phyloP scores from a whole-genome alignment of 2,888 invertebrate genomes.

The Melipona bicolor region DNA sequence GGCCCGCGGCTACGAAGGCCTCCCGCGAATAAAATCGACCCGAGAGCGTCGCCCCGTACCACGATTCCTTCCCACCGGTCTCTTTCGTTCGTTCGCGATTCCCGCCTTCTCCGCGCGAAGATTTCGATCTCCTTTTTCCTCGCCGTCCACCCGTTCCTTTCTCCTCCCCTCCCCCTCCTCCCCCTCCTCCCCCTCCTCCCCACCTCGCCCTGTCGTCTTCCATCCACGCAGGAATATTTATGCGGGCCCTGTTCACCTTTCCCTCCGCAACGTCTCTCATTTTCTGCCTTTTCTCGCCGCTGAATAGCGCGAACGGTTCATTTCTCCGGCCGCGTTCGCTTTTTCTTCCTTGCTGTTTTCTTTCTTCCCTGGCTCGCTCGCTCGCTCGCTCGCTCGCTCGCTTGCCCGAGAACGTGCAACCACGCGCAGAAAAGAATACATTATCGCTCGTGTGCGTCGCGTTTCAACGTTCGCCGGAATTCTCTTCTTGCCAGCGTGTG shows the following conservation, averaged over 20 bases:
- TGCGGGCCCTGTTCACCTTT: constrained; percentile 38
- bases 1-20: constrained; percentile 45
- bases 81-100: background rate
- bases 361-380: background rate
- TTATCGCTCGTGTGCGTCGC: constrained; percentile 52
- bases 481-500: background rate
- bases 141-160: background rate
- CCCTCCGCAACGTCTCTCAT: constrained; percentile 28
- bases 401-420: background rate
- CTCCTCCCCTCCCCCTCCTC: too few relatives aligned
- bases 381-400: background rate
- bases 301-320: constrained; percentile 50
- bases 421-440: constrained; percentile 59
- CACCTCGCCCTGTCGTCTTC: constrained; percentile 9
- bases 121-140: constrained; percentile 36
- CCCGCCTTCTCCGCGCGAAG: background rate
- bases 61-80: background rate
- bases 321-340: constrained; percentile 39
- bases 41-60: background rate
- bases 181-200: too few relatives aligned
- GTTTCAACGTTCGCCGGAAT: constrained; percentile 31
- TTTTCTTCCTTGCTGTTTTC: constrained; percentile 1
- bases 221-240: constrained; percentile 55
- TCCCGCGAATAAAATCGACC: constrained; percentile 63
- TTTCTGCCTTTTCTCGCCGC: constrained; percentile 47